A percentile compares a stretch with the other conserved stretches of the same genome.
Evolutionary conservation across 2,113 vertebrate genomes (phyloP).

Genomic region (Reinhardtius hippoglossoides): DNA sequence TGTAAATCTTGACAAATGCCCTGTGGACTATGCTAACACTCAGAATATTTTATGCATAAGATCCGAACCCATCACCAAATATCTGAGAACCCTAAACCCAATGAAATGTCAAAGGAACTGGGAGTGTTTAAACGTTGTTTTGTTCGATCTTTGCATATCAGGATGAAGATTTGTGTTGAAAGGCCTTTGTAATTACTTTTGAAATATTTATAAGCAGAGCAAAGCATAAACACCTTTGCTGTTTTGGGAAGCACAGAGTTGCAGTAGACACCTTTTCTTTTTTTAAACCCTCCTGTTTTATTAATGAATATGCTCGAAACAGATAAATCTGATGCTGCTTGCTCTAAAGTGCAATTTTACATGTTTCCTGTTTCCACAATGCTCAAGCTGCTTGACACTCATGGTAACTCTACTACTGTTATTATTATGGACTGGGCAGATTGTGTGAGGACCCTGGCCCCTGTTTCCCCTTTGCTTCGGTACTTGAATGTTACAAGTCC

Average conservation of each 20-base stretch:
- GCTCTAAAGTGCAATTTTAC: conserved; percentile 32
- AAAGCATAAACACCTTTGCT: conserved; percentile 59
- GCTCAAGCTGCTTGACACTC: conserved; percentile 26
- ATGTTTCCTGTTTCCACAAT: conserved; percentile 19
- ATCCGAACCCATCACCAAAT: conserved; percentile 16
- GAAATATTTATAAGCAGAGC: conserved; percentile 72
- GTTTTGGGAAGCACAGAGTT: conserved; percentile 34
- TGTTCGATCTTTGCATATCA: not conserved
- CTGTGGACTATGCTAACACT: conserved; percentile 12
- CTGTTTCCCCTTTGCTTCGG: not conserved
- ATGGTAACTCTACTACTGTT: not conserved
- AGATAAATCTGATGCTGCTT: conserved; percentile 25
- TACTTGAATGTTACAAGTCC: not conserved
- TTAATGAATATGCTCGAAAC: conserved; percentile 37
- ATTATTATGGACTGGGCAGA: not conserved
- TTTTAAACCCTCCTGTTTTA: conserved; percentile 47
- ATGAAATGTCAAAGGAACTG: conserved; percentile 31
- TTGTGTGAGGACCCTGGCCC: not conserved
- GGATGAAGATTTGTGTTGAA: conserved; percentile 32
- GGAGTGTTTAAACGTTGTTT: conserved; percentile 11
- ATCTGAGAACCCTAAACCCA: conserved; percentile 5
- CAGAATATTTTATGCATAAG: conserved; percentile 14
- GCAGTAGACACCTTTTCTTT: conserved; percentile 51
- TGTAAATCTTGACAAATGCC: conserved; percentile 42
- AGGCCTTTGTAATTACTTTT: conserved; percentile 36